Evolutionary conservation across 92 coral and sea anemone genomes (phyloP).

Genomic region (Bergia puertoricense): DNA sequence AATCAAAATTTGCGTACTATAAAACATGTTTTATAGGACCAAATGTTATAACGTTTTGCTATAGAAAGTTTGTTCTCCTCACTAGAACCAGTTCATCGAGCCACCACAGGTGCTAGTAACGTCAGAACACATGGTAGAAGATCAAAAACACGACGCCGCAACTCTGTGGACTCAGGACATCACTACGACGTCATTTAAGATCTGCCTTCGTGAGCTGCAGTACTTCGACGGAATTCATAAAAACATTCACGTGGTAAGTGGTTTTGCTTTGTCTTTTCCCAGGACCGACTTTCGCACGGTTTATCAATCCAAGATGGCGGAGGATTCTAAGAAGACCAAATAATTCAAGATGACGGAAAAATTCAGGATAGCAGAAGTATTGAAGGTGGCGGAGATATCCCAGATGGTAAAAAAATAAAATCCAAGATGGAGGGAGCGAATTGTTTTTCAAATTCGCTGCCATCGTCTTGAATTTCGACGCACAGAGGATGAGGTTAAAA

Average conservation of each 20-base stretch:
- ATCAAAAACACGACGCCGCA: slow-evolving; percentile 77
- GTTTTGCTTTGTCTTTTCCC: too few relatives aligned
- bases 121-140: slow-evolving; percentile 63
- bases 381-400: background rate
- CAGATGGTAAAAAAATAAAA: too few relatives aligned
- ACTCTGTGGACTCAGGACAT: slow-evolving; percentile 82
- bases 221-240: slow-evolving; percentile 75
- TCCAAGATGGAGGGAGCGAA: too few relatives aligned
- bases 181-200: slow-evolving; percentile 60
- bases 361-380: too few relatives aligned
- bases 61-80: background rate
- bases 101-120: slow-evolving; percentile 66
- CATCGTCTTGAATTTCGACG: too few relatives aligned
- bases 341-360: too few relatives aligned
- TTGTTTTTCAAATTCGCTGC: too few relatives aligned
- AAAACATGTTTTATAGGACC: too few relatives aligned
- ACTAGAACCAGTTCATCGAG: slow-evolving; percentile 54
- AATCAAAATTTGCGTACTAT: too few relatives aligned
- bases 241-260: slow-evolving; percentile 69
- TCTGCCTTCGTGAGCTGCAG: slow-evolving; percentile 83
- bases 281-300: too few relatives aligned
- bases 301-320: background rate
- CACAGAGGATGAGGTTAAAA: too few relatives aligned
- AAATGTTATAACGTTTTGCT: background rate
- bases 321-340: too few relatives aligned